Base-by-base conservation (phyloP, 2,113 vertebrate species). In the Brienomyrus brachyistius region DNA sequence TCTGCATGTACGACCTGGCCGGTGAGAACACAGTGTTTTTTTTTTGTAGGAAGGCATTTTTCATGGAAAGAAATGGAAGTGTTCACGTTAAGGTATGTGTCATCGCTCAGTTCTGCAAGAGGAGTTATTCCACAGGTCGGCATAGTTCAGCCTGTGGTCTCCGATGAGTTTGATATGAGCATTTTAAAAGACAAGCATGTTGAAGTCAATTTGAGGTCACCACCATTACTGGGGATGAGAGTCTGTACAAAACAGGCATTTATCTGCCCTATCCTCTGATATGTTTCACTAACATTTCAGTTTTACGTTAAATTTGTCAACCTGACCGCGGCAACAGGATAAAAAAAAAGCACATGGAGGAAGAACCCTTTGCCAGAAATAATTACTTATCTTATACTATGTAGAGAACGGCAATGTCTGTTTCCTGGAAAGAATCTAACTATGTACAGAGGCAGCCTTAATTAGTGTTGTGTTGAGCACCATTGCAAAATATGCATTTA, bases 351-450 rank as follows among this genome's bases (percentile, higher is more conserved):
- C 6, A 43, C 15, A 2, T 43, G 27, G n/a, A 84, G 83, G 51
- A 89, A 92, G 85, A 87, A 56, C 74, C n/a, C 50, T 90, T 90
- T 86, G 45, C 88, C 87, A 88, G 47, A 90, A 84, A 47, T 52
- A 59, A 87, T 90, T 80, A 90, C 80, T 90, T 89, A 90, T 88
- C 88, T 91, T 89, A 54, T 89, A 91, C 86, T 90, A 90, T 80
- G 77, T 87, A 89, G 88, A 85, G 90, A 91, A 82, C 86, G 66
- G 40, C 51, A 90, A 87, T 15, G 70, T 87, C 66, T 90, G 89
- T 91, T 92, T 92, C 91, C 90, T 89, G 88, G 88, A 87, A 87
- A 89, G 77, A 70, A 85, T 47, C 83, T 90, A 90, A 90, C 89
- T 74, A 45, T 21, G 6, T 52, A 85, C 47, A 43, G 50, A 88